Evolutionary conservation across 2,888 invertebrate genomes (phyloP), one percentile per base, ranked within the genome.

Genomic region (Polyploca ridens): DNA sequence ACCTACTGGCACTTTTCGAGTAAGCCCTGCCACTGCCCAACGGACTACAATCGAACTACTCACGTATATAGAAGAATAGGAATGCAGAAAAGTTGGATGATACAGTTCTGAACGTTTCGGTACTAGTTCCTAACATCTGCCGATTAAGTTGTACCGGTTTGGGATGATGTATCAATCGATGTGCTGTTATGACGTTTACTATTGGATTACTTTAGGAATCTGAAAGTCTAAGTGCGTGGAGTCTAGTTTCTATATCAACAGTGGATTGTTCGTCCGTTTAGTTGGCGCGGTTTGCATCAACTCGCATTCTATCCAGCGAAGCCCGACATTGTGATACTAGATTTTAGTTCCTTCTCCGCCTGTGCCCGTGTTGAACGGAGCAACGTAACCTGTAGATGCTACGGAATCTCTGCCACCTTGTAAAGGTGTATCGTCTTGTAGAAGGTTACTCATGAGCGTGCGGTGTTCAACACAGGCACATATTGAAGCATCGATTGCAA

Each of bases 241-340:
- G 54, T 54, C 3, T 54, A 70, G 66, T 64, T 66, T 64, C 62
- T 62, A 63, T 65, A 64, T 66, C 66, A 63, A 57, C 67, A 64
- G 66, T 59, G 68, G 68, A 69, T 71, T 66, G 69, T 67, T 73
- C 66, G 69, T 65, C 70, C 72, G 71, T 77, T 73, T 79, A 85
- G 83, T 80, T 79, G 81, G 80, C 81, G 81, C 83, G 86, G 87
- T 85, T 84, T 82, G 79, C 82, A 84, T 82, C 81, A 85, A 87
- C 90, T 90, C 90, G 85, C 84, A 83, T 87, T 87, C 83, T 83
- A 87, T 87, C 88, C 86, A 85, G 86, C 83, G 84, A 89, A 91
- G 90, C 91, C 91, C 91, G 90, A 92, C 86, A 93, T 94, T 94
- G 94, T 94, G 94, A 94, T 94, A 94, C 91, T 94, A 94, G 94